These are phyloP conservation scores for Anagyrus pseudococci DNA, from an alignment of 2,888 invertebrate species.

Conservation along the genomic window DNA sequence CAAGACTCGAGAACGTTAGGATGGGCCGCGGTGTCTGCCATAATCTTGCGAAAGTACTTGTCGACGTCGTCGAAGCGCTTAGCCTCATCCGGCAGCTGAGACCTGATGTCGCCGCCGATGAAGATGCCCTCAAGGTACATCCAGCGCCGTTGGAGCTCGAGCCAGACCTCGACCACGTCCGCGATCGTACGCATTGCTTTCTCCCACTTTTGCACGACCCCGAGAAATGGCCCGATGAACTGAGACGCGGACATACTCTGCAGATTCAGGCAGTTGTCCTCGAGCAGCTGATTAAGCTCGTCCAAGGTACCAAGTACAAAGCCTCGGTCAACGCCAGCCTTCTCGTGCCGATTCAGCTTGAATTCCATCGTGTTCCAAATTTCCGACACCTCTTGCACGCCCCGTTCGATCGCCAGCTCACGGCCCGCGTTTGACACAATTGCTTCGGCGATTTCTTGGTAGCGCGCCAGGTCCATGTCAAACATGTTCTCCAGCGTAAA, in stretches of 20 bases:
- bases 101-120: slow-evolving; percentile 85
- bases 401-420: slow-evolving; percentile 89
- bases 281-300: slow-evolving; percentile 78
- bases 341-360: slow-evolving; percentile 71
- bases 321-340: slow-evolving; percentile 78
- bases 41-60: slow-evolving; percentile 80
- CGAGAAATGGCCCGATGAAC: slow-evolving; percentile 88
- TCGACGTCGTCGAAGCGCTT: slow-evolving; percentile 91
- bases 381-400: slow-evolving; percentile 82
- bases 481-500: slow-evolving; percentile 93
- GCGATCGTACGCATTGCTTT: slow-evolving; percentile 78
- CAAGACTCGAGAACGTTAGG: slow-evolving; percentile 84
- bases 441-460: slow-evolving; percentile 83
- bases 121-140: slow-evolving; percentile 92
- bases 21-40: slow-evolving; percentile 82
- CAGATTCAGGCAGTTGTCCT: slow-evolving; percentile 88
- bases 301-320: slow-evolving; percentile 82
- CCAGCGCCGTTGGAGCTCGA: slow-evolving; percentile 88
- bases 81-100: slow-evolving; percentile 88
- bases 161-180: slow-evolving; percentile 89
- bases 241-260: slow-evolving; percentile 91
- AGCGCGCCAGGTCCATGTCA: slow-evolving; percentile 87
- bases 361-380: slow-evolving; percentile 74
- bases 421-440: slow-evolving; percentile 90
- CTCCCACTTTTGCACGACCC: slow-evolving; percentile 86